phyloP scores from a whole-genome alignment of 2,113 vertebrate species.

The Artemisiospiza belli region DNA sequence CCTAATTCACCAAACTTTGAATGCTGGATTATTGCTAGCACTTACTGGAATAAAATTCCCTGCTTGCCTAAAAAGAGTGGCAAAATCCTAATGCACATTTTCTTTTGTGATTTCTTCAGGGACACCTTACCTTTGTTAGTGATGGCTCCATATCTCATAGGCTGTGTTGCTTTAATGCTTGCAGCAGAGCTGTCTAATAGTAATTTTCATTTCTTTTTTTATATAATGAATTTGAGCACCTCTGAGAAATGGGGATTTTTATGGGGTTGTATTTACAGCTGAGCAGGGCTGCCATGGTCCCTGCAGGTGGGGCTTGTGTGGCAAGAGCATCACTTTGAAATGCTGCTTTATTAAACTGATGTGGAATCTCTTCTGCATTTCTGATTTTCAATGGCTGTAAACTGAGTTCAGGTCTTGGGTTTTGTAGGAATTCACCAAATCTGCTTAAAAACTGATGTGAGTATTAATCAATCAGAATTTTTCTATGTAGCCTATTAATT shows the following conservation, averaged over 20 bases:
- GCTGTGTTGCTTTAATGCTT: background rate
- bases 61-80: background rate
- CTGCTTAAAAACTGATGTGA: no score
- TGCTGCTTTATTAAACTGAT: background rate
- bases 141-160: background rate
- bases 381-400: background rate
- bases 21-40: constrained; percentile 22
- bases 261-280: background rate
- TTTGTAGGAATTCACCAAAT: no score
- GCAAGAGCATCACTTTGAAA: background rate
- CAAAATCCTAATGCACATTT: background rate
- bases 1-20: constrained; percentile 47
- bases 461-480: background rate
- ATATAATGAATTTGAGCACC: background rate
- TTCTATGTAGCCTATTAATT: background rate
- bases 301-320: background rate
- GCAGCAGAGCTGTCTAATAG: background rate
- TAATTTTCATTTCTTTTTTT: background rate
- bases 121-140: background rate
- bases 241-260: background rate
- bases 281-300: background rate
- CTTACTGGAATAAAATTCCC: constrained; percentile 9
- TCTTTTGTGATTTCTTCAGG: background rate
- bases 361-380: background rate
- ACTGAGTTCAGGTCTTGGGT: background rate